phyloP scores from a whole-genome alignment of 2,888 invertebrate genomes.

The Anoncus sp. region DNA sequence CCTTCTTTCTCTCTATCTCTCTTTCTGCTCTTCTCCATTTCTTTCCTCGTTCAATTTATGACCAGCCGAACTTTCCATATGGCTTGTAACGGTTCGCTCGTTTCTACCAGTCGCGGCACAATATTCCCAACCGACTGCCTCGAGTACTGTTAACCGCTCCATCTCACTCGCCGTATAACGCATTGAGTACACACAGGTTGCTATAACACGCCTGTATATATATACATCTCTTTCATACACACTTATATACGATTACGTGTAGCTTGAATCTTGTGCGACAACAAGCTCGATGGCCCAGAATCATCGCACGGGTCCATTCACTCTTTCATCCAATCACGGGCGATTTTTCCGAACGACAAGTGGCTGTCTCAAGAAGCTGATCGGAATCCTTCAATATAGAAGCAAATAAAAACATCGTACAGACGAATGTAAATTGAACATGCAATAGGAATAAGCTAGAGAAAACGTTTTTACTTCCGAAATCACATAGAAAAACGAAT shows the following conservation, averaged over 20 bases:
- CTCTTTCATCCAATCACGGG: neutral
- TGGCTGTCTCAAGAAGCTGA: neutral
- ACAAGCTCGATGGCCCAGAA: slow-evolving; percentile 38
- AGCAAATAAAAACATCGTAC: neutral
- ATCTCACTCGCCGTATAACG: slow-evolving; percentile 65
- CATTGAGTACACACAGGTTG: slow-evolving; percentile 32
- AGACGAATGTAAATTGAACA: neutral
- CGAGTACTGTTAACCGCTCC: slow-evolving; percentile 75
- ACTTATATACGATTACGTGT: slow-evolving; percentile 16
- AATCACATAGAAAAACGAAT: too few species aligned
- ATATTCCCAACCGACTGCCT: slow-evolving; percentile 71
- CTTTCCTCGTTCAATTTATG: slow-evolving; percentile 53
- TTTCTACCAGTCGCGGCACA: slow-evolving; percentile 68
- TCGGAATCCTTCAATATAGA: neutral
- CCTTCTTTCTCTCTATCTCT: neutral
- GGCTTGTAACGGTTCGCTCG: slow-evolving; percentile 73
- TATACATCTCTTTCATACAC: slow-evolving; percentile 4
- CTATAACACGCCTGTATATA: slow-evolving; percentile 8
- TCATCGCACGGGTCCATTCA: slow-evolving; percentile 45
- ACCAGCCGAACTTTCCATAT: slow-evolving; percentile 75
- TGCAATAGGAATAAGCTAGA: too few species aligned
- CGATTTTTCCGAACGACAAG: neutral
- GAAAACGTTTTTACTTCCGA: too few species aligned
- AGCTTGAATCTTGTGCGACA: slow-evolving; percentile 36
- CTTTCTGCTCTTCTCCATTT: neutral